Evolutionary conservation across 2,888 invertebrate genomes (phyloP), one percentile per base, ranked within the genome.

Genomic region (Cheilosia pagana): DNA sequence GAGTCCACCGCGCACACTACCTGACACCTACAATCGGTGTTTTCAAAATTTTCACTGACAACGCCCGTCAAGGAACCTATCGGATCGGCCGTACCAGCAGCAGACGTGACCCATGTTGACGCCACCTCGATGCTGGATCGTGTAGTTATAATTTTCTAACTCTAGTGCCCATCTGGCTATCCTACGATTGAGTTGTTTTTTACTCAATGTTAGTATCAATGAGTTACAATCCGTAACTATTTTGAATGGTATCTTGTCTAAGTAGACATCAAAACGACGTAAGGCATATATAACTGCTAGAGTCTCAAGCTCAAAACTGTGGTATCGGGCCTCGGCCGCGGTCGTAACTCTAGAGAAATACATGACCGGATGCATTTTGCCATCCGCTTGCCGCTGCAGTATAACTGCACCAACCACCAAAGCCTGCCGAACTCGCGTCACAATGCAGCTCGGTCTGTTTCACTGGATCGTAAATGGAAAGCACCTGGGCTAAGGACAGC

Each of bases 131-230:
- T 82, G 71, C 14, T 60, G 55, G 8, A 67, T 65, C 35, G 53
- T 63, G 14, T 75, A 57, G 12, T 75, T 39, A 52, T 75, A 81
- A 23, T 75, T 75, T 41, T 82, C 70, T 43, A 82, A 62, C 8
- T 71, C 65, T 21, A 88, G 59, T 79, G 88, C 88, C 89, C 89
- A 89, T 16, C 88, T 77, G 10, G 89, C 88, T 25, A 89, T 87
- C 55, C 87, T 81, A 0, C 87, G 82, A 16, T 88, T 62, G 3
- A n/a, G n/a, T n/a, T n/a, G n/a, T n/a, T n/a, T n/a, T n/a, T n/a
- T n/a, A n/a, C n/a, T n/a, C n/a, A n/a, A n/a, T n/a, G n/a, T n/a
- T n/a, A n/a, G n/a, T n/a, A n/a, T n/a, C n/a, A n/a, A n/a, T n/a
- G n/a, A n/a, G n/a, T n/a, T n/a, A n/a, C n/a, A n/a, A n/a, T n/a